phyloP scores from a whole-genome alignment of 2,113 vertebrate genomes.

The Ifrita kowaldi region DNA sequence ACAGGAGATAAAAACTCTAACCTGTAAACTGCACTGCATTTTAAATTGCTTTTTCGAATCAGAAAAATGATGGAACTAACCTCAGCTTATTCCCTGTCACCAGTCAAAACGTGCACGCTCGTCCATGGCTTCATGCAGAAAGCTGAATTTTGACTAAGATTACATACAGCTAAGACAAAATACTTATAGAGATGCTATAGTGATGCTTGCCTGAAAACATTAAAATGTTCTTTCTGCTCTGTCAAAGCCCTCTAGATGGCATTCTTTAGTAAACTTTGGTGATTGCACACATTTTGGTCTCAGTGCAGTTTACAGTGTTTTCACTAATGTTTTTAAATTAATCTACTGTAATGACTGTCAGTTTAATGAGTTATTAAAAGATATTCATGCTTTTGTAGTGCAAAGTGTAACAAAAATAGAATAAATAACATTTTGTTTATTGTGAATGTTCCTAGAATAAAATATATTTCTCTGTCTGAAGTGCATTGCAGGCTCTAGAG shows the following conservation, averaged over 20 bases:
- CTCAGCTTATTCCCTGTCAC: not conserved
- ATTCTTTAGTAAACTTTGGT: conserved; percentile 71
- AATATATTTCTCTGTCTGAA: conserved; percentile 20
- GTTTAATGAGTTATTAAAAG: conserved; percentile 70
- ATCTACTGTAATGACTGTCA: conserved; percentile 63
- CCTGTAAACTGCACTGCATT: not conserved
- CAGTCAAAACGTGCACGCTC: not conserved
- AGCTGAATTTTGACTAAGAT: not conserved
- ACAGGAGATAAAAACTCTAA: conserved; percentile 13
- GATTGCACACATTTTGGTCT: not conserved
- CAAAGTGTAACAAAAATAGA: conserved; percentile 37
- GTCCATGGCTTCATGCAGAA: not conserved
- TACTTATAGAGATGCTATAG: not conserved
- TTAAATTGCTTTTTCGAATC: not conserved
- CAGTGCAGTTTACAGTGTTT: not conserved
- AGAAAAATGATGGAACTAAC: not conserved
- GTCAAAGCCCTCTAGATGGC: conserved; percentile 73
- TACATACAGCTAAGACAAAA: not conserved
- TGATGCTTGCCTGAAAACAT: not conserved
- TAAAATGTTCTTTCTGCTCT: not conserved
- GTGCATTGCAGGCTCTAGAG: not conserved
- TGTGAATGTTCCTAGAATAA: conserved; percentile 7
- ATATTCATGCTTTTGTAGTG: conserved; percentile 59
- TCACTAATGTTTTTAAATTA: conserved; percentile 55
- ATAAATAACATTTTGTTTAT: conserved; percentile 22